Evolutionary conservation across 2,888 invertebrate species (phyloP), one percentile per base, ranked within the genome.

Genomic region (Alsophila aescularia): DNA sequence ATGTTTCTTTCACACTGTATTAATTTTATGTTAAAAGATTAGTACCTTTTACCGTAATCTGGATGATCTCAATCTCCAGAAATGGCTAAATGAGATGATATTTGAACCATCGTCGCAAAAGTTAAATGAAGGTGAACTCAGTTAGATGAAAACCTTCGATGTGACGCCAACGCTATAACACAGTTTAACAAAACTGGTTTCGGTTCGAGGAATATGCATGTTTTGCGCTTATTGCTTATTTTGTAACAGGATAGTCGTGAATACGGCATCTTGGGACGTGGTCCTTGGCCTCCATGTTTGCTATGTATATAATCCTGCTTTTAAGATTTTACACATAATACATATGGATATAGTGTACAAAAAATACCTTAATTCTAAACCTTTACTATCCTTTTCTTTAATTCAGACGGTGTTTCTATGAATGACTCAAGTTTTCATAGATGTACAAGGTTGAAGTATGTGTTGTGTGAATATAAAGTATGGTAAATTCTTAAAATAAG

Each of bases 171-270:
- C 42, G 34, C 50, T 43, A 57, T 10, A 36, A 12, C 13, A 13
- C 13, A 2, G 10, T 29, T 9, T 14, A 31, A 7, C 13, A 40
- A 16, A 59, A 65, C 62, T 39, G 59, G 65, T 65, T 65, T 65
- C 24, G 50, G 39, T 49, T n/a, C 36, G 35, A 29, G 41, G 60
- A 52, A 52, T 62, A 58, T 52, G 47, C 45, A 52, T 54, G 60
- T 63, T 63, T 65, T 62, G 41, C 53, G 52, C 49, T 61, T 59
- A 52, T 59, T 65, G 62, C 52, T 58, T 37, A 47, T 56, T 62
- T 62, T 62, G 58, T 51, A 57, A 43, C 49, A 27, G 52, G 54
- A 57, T 42, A 54, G 52, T 14, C 14, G 24, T 34, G 43, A 35
- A 36, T 27, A 27, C 45, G 27, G 27, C 21, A n/a, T 27, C 27